phyloP scores from a whole-genome alignment of 2,113 vertebrate species.

The Mohoua ochrocephala region DNA sequence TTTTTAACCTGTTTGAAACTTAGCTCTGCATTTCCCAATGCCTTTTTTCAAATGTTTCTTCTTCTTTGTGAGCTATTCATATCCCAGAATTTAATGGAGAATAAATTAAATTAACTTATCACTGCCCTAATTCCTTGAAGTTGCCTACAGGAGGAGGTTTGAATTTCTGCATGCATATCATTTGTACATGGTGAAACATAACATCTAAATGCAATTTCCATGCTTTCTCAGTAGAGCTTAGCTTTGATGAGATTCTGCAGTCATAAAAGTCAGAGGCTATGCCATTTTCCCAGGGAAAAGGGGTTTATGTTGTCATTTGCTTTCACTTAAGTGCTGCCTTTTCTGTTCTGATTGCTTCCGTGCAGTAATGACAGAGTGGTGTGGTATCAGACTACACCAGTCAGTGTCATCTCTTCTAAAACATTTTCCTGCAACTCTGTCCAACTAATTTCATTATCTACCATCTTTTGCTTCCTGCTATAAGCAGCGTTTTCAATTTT shows the following conservation, averaged over 20 bases:
- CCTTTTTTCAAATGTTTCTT: neutral
- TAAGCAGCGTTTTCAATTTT: neutral
- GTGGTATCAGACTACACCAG: neutral
- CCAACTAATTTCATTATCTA: neutral
- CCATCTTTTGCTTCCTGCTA: neutral
- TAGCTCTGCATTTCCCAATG: neutral
- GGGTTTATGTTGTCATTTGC: neutral
- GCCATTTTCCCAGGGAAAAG: neutral
- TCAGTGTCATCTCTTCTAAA: neutral
- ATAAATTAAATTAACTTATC: neutral
- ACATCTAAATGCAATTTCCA: neutral
- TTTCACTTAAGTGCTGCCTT: neutral
- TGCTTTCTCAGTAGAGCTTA: neutral
- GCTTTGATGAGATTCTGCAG: neutral
- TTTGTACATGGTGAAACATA: neutral
- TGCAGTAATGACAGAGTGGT: neutral
- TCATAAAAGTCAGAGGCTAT: neutral
- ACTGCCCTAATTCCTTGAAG: neutral
- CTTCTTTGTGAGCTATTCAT: neutral
- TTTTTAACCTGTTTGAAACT: neutral
- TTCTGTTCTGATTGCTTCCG: neutral
- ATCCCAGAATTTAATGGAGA: neutral
- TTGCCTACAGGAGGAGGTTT: neutral
- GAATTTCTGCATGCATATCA: neutral
- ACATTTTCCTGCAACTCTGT: neutral